phyloP scores from a whole-genome alignment of 2,113 vertebrate genomes.

The Calonectris borealis region DNA sequence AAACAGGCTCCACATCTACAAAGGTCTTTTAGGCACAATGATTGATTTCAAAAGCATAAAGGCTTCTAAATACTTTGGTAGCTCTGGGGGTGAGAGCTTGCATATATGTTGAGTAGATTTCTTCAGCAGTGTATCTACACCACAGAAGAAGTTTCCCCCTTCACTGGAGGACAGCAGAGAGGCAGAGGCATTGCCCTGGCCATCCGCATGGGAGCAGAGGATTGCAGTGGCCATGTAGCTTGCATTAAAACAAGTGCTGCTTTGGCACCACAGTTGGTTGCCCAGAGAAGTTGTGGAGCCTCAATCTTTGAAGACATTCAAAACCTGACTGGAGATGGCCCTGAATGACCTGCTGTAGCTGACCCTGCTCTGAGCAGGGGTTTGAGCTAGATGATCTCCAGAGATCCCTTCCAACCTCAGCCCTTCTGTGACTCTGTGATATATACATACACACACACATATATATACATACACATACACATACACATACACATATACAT shows the following conservation, averaged over 20 bases:
- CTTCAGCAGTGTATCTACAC: background rate
- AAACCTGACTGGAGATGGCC: background rate
- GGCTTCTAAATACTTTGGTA: background rate
- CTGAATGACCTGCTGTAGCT: background rate
- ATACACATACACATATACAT: background rate
- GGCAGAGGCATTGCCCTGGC: background rate
- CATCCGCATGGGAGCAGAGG: background rate
- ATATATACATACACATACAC: rapidly evolving
- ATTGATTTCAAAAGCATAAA: background rate
- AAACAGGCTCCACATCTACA: background rate
- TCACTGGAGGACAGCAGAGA: background rate
- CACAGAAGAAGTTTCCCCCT: background rate
- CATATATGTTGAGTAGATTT: background rate
- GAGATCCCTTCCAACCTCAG: background rate
- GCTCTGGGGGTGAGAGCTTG: background rate
- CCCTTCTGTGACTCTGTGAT: background rate
- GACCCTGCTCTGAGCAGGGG: background rate
- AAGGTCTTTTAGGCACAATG: background rate
- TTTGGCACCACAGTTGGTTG: background rate
- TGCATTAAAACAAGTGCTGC: background rate
- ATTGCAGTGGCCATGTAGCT: background rate
- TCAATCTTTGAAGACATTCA: background rate
- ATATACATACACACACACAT: background rate
- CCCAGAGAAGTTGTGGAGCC: background rate
- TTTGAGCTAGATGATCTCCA: background rate